These are phyloP conservation scores for Hydropsyche betteni DNA, from an alignment of 2,888 invertebrate species.

Conservation along the genomic window DNA sequence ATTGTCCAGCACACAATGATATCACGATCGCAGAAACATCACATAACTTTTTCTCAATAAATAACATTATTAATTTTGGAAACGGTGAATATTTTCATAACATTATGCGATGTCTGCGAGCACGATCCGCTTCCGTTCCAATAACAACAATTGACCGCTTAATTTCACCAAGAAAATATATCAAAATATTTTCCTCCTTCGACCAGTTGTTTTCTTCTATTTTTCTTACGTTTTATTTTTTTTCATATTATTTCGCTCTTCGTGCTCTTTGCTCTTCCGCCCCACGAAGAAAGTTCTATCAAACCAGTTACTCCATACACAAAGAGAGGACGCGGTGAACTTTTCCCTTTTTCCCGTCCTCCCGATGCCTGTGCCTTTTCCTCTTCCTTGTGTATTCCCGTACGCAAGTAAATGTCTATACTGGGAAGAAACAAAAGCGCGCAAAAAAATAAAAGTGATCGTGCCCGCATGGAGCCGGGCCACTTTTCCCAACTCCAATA, in stretches of 20 bases:
- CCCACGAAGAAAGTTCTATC: slow-evolving; percentile 8
- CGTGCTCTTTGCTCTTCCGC: slow-evolving; percentile 1
- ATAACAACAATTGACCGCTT: slow-evolving; percentile 24
- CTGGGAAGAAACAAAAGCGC: slow-evolving; percentile 30
- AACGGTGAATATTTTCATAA: slow-evolving; percentile 10
- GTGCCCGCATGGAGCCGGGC: slow-evolving; percentile 34
- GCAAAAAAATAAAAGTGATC: slow-evolving; percentile 35
- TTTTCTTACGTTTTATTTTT: slow-evolving; percentile 13
- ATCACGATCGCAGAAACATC: too few species aligned
- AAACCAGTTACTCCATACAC: slow-evolving; percentile 23
- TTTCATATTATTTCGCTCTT: not conserved
- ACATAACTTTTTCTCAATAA: too few species aligned
- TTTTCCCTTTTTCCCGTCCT: slow-evolving; percentile 19
- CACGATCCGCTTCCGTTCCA: slow-evolving; percentile 14
- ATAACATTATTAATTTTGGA: too few species aligned
- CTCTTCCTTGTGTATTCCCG: not conserved
- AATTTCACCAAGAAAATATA: slow-evolving; percentile 23
- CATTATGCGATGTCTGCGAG: not conserved
- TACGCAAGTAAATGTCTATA: slow-evolving; percentile 32
- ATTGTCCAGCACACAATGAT: too few species aligned
- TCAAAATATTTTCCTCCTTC: slow-evolving; percentile 26
- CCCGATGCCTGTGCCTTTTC: not conserved
- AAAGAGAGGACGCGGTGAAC: slow-evolving; percentile 18
- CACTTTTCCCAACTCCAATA: slow-evolving; percentile 37
- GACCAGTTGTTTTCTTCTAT: slow-evolving; percentile 12